Evolutionary conservation across 2,797 vertebrate species (phyloP).

Genomic region (Leptoclinus maculatus): DNA sequence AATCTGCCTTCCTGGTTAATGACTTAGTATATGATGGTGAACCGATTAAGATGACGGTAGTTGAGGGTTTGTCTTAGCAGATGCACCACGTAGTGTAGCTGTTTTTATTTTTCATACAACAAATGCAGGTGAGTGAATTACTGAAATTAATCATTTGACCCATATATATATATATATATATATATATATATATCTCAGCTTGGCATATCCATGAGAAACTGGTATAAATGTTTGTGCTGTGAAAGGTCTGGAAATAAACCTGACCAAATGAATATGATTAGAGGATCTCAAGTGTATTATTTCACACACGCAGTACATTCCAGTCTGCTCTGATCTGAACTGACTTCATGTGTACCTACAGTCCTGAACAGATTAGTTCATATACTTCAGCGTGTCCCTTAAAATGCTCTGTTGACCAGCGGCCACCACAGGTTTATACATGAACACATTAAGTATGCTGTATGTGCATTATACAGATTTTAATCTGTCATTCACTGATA

Average conservation of each 20-base stretch:
- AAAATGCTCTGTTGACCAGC: background rate
- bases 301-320: no score
- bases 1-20: background rate
- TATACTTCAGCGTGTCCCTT: background rate
- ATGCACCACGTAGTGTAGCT: constrained; percentile 9
- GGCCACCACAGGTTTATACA: background rate
- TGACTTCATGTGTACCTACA: no score
- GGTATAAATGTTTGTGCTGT: no score
- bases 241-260: no score
- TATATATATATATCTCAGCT: no score
- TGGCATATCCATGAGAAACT: no score
- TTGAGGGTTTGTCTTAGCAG: no score
- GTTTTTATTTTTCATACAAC: no score
- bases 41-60: fast-evolving
- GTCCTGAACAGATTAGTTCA: no score
- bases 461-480: no score
- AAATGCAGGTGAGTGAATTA: no score
- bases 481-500: background rate
- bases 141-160: background rate
- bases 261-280: background rate
- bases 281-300: background rate
- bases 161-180: no score
- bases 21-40: background rate
- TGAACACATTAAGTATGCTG: background rate
- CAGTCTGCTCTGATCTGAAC: background rate